A percentile compares a stretch with the other conserved stretches of the same genome.
Evolutionary conservation across 2,888 invertebrate species (phyloP).

Genomic region (Sphecodes monilicornis): DNA sequence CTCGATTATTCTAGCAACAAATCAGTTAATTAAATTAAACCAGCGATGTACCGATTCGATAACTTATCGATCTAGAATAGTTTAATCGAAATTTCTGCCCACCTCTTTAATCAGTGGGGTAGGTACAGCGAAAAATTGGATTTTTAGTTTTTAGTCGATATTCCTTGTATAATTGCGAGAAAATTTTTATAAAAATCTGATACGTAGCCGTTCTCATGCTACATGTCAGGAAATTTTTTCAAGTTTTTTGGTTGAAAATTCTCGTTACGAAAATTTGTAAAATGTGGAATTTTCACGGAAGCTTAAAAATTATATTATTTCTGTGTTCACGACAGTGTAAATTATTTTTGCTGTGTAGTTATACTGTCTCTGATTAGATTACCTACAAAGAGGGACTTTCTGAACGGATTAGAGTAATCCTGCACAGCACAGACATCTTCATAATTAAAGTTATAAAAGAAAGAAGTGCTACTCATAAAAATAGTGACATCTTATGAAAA

Average conservation of each 20-base stretch:
- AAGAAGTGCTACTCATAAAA: no score
- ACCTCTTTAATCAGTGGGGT: neutral
- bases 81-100: neutral
- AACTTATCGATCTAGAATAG: neutral
- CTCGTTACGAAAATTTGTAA: neutral
- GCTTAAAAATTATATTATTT: neutral
- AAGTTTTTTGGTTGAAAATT: neutral
- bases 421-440: no score
- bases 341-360: neutral
- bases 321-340: neutral
- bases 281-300: no score
- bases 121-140: neutral
- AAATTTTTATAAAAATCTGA: neutral
- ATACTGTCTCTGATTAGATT: no score
- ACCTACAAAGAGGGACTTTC: no score
- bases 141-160: neutral
- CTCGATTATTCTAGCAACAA: neutral
- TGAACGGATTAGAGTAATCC: no score
- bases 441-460: neutral
- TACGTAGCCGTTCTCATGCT: neutral
- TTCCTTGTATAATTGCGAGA: neutral
- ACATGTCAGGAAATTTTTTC: neutral
- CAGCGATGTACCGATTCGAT: neutral
- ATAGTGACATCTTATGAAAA: no score
- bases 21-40: neutral